These are phyloP conservation scores for Campylomormyrus numenius DNA, from an alignment of 2,113 vertebrate species.

Conservation along the genomic window DNA sequence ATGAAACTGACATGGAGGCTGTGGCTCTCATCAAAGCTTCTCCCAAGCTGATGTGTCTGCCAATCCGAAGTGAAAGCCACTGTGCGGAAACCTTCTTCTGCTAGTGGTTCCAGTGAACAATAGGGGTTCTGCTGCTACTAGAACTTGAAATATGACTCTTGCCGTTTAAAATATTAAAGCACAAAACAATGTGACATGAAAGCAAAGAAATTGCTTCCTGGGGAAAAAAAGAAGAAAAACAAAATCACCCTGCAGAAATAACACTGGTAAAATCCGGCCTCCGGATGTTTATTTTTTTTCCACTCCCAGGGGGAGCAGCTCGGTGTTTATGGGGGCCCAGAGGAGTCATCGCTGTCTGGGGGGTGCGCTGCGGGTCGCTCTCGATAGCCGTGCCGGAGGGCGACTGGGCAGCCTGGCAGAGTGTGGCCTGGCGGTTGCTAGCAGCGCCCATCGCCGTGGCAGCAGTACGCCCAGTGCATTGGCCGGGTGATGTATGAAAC, in stretches of 20 bases:
- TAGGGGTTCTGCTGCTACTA: not conserved
- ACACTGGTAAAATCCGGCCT: not conserved
- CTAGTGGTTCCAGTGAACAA: not conserved
- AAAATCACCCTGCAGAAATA: not conserved
- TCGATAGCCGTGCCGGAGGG: not conserved
- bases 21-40: not conserved
- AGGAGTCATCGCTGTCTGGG: not conserved
- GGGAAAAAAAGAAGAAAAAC: not conserved
- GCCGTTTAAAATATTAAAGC: slow-evolving; percentile 1
- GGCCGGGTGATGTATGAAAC: not conserved
- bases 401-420: not conserved
- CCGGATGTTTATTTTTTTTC: not conserved
- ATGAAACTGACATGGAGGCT: not conserved
- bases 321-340: not conserved
- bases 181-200: not conserved
- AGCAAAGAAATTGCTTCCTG: not conserved
- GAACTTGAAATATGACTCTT: not conserved
- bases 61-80: not conserved
- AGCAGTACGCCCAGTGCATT: not conserved
- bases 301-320: not conserved
- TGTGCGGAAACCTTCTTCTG: not conserved
- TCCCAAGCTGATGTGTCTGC: not conserved
- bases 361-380: not conserved
- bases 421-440: not conserved
- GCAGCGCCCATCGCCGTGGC: not conserved